Percentiles rank a stretch among this genome's conserved stretches.
Evolutionary conservation across 2,888 invertebrate genomes (phyloP).

Genomic region (Opisthograptis luteolata): DNA sequence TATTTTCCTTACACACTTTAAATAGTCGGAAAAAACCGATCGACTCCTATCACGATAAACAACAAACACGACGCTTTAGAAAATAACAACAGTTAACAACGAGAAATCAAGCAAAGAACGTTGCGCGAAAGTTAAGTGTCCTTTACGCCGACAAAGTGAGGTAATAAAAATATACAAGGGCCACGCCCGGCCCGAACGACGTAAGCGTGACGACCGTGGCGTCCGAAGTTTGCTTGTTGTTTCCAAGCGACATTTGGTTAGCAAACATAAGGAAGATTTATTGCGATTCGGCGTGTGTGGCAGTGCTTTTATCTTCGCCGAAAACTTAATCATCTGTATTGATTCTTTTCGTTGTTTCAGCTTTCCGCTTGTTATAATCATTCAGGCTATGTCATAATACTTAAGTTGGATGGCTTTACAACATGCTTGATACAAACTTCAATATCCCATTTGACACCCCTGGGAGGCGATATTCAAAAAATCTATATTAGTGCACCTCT

Average conservation of each 20-base stretch:
- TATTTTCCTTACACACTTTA: too few species aligned
- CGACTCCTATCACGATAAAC: too few species aligned
- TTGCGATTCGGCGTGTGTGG: slow-evolving; percentile 71
- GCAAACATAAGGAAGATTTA: slow-evolving; percentile 77
- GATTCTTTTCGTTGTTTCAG: slow-evolving; percentile 37
- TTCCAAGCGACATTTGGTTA: slow-evolving; percentile 72
- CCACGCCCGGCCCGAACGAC: slow-evolving; percentile 61
- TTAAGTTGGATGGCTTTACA: slow-evolving; percentile 6
- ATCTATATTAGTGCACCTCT: too few species aligned
- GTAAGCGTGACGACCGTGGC: slow-evolving; percentile 62
- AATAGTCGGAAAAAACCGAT: too few species aligned
- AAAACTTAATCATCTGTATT: slow-evolving; percentile 50
- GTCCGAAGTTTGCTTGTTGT: slow-evolving; percentile 62
- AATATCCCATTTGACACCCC: too few species aligned
- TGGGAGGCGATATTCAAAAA: too few species aligned
- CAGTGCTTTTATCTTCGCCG: slow-evolving; percentile 50
- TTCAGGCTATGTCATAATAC: slow-evolving; percentile 12
- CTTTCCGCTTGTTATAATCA: slow-evolving; percentile 24
- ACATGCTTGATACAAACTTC: slow-evolving; percentile 3
- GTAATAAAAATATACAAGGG: slow-evolving; percentile 68
- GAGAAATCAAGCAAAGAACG: slow-evolving; percentile 54
- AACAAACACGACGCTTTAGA: not conserved
- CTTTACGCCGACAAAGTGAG: slow-evolving; percentile 59
- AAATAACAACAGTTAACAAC: slow-evolving; percentile 22
- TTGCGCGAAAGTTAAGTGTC: slow-evolving; percentile 60